Percentiles rank a stretch among this genome's conserved stretches.
These are phyloP conservation scores for Ia io DNA, from an alignment of 2,113 vertebrate genomes.

Conservation along the genomic window DNA sequence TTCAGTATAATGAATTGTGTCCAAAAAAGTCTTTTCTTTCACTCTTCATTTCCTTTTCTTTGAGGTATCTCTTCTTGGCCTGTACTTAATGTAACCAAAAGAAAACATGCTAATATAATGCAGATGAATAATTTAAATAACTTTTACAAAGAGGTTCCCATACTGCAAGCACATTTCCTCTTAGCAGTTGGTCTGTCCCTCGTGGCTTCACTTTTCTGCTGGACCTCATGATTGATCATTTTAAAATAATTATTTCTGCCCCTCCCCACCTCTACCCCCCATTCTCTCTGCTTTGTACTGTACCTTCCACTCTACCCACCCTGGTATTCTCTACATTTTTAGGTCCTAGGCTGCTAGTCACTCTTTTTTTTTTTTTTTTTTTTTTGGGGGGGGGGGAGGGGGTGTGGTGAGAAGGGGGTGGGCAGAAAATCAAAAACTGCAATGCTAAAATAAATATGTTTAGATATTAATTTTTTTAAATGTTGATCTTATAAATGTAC, in stretches of 20 bases:
- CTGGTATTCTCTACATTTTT: neutral
- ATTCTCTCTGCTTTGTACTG: neutral
- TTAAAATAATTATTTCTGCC: neutral
- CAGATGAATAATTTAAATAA: neutral
- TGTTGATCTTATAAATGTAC: neutral
- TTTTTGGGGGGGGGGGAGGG: neutral
- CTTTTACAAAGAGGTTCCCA: neutral
- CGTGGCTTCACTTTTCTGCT: neutral
- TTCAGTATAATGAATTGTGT: constrained; percentile 14
- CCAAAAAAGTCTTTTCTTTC: neutral
- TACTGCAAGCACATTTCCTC: neutral
- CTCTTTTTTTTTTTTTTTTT: no score
- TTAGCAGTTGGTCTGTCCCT: neutral
- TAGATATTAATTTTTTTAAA: neutral
- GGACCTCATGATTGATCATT: neutral
- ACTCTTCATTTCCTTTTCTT: constrained; percentile 36
- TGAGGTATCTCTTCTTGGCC: neutral
- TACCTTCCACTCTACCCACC: neutral
- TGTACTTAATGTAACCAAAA: neutral
- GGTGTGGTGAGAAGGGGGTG: neutral
- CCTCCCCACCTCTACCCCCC: neutral
- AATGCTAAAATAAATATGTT: neutral
- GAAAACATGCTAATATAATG: constrained; percentile 25
- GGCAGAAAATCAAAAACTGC: neutral
- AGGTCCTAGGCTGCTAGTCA: neutral